Percentiles rank a stretch among this genome's conserved stretches.
Evolutionary conservation across 2,113 vertebrate genomes (phyloP).

Genomic region (Podarcis cretensis): DNA sequence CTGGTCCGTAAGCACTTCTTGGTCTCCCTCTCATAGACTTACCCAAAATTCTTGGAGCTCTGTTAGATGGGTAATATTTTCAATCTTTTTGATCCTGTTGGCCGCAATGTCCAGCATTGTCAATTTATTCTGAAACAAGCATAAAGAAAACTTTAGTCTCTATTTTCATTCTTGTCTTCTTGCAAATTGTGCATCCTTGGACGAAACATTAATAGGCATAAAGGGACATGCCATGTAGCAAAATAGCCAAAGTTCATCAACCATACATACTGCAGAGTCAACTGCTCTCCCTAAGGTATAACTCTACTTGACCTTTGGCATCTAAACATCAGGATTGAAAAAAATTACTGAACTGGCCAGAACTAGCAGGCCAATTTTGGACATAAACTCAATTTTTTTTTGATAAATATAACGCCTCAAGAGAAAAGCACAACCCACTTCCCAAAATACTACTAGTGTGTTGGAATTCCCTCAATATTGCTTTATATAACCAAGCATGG

Average conservation of each 20-base stretch:
- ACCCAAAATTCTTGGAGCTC: slow-evolving; percentile 99
- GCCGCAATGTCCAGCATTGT: slow-evolving; percentile 96
- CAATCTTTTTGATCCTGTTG: slow-evolving; percentile 96
- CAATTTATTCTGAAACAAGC: slow-evolving; percentile 90
- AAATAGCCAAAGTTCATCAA: background rate
- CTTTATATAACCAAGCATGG: background rate
- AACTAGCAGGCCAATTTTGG: background rate
- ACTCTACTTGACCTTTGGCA: background rate
- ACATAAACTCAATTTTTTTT: background rate
- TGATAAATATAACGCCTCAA: background rate
- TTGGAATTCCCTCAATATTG: background rate
- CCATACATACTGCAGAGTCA: background rate
- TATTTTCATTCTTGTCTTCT: background rate
- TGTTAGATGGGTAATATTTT: slow-evolving; percentile 93
- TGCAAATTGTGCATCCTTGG: background rate
- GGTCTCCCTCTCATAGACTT: slow-evolving; percentile 30
- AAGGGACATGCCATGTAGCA: background rate
- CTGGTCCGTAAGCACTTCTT: background rate
- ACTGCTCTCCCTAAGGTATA: background rate
- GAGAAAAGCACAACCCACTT: background rate
- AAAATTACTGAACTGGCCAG: background rate
- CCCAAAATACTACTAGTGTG: background rate
- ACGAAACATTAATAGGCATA: background rate
- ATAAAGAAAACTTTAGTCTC: slow-evolving; percentile 44
- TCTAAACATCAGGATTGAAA: too few species aligned